Percentiles rank a stretch among this genome's conserved stretches.
These are phyloP conservation scores for Ursus arctos DNA, from an alignment of 2,113 vertebrate genomes.

Conservation along the genomic window DNA sequence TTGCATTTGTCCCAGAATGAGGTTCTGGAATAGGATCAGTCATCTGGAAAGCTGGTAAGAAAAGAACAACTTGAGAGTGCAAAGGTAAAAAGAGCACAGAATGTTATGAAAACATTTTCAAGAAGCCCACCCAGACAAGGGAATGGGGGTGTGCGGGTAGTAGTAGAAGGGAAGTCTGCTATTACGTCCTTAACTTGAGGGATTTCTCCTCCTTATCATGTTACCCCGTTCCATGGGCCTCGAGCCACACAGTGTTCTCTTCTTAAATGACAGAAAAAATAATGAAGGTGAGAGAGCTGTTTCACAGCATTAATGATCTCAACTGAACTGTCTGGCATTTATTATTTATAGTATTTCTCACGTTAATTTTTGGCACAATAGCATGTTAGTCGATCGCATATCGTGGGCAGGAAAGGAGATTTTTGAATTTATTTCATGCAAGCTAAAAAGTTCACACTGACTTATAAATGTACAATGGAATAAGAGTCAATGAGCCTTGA, in stretches of 20 bases:
- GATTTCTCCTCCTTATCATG: not conserved
- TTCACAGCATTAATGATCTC: conserved; percentile 64
- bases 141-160: rapidly evolving
- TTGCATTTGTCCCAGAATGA: not conserved
- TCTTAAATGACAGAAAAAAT: conserved; percentile 21
- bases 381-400: conserved; percentile 74
- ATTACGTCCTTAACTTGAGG: not conserved
- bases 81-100: not conserved
- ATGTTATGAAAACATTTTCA: not conserved
- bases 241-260: not conserved
- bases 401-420: conserved; percentile 65
- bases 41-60: not conserved
- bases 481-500: conserved; percentile 83
- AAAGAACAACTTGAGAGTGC: not conserved
- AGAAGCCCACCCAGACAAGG: not conserved
- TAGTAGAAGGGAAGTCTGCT: not conserved
- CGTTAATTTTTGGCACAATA: conserved; percentile 77
- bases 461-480: conserved; percentile 68
- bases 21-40: not conserved
- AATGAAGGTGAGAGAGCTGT: conserved; percentile 53
- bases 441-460: conserved; percentile 83
- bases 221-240: not conserved
- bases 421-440: conserved; percentile 77
- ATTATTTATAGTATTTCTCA: conserved; percentile 82
- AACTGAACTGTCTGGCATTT: conserved; percentile 68